Evolutionary conservation across 2,113 vertebrate species (phyloP).

Genomic region (Oostethus manadensis): DNA sequence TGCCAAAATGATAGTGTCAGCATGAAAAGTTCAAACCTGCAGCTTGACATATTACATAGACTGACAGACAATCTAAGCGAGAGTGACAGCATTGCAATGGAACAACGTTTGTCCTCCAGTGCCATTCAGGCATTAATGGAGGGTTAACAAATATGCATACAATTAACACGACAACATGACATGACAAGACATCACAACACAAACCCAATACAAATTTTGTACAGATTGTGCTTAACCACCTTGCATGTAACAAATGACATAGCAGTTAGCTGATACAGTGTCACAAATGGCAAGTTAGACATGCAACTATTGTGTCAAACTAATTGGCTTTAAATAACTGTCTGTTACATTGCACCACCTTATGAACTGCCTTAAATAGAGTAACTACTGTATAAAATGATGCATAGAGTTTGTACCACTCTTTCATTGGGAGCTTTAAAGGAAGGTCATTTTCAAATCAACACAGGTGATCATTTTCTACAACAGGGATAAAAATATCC

Average conservation of each 20-base stretch:
- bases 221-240: too few species aligned
- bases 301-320: too few species aligned
- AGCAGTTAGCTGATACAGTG: too few species aligned
- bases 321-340: too few species aligned
- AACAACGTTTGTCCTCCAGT: not conserved
- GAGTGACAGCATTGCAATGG: not conserved
- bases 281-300: too few species aligned
- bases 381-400: not conserved
- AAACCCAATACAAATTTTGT: too few species aligned
- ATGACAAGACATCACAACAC: too few species aligned
- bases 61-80: not conserved
- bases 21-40: not conserved
- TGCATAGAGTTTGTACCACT: not conserved
- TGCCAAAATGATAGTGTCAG: not conserved
- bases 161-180: too few species aligned
- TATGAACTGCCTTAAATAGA: too few species aligned
- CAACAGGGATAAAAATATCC: slow-evolving; percentile 13
- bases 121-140: not conserved
- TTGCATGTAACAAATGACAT: too few species aligned
- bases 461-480: slow-evolving; percentile 27
- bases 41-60: not conserved
- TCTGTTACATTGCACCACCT: too few species aligned
- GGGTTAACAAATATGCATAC: not conserved
- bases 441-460: slow-evolving; percentile 29
- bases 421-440: slow-evolving; percentile 4